Percentiles rank a stretch among this genome's conserved stretches.
Conservation (phyloP, 92 coral and sea anemone genomes). For the Paragorgia papillata region DNA sequence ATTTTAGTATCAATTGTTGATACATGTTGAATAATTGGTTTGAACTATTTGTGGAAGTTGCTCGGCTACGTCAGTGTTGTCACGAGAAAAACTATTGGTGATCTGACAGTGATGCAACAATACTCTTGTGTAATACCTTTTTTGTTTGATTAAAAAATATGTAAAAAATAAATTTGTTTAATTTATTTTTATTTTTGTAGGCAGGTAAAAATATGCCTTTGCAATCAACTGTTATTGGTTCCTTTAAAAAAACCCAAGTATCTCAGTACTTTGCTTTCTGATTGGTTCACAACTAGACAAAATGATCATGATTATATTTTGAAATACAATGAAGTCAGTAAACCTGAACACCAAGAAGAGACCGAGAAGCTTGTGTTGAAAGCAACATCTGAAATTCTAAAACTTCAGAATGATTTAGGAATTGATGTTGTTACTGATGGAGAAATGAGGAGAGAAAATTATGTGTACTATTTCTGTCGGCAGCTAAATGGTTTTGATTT, state of each 20-base stretch:
- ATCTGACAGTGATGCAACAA: too few relatives aligned
- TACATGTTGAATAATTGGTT: too few relatives aligned
- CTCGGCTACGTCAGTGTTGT: too few relatives aligned
- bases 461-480: constrained; percentile 78
- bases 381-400: constrained; percentile 64
- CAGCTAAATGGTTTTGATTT: constrained; percentile 78
- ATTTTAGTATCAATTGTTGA: too few relatives aligned
- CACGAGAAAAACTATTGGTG: too few relatives aligned
- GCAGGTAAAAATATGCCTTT: constrained; percentile 59
- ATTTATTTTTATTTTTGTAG: too few relatives aligned
- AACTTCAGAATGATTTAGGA: constrained; percentile 60
- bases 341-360: constrained; percentile 20
- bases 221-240: constrained; percentile 77
- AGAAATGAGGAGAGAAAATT: constrained; percentile 76
- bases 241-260: constrained; percentile 84
- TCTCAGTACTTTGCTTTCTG: constrained; percentile 49
- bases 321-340: constrained; percentile 41
- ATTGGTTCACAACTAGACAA: constrained; percentile 66
- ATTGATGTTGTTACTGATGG: constrained; percentile 90
- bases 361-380: constrained; percentile 48
- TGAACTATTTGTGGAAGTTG: too few relatives aligned
- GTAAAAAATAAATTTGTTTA: too few relatives aligned
- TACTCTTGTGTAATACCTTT: too few relatives aligned
- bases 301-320: constrained; percentile 18
- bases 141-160: too few relatives aligned